phyloP scores from a whole-genome alignment of 2,113 vertebrate species.

The Tyto alba region DNA sequence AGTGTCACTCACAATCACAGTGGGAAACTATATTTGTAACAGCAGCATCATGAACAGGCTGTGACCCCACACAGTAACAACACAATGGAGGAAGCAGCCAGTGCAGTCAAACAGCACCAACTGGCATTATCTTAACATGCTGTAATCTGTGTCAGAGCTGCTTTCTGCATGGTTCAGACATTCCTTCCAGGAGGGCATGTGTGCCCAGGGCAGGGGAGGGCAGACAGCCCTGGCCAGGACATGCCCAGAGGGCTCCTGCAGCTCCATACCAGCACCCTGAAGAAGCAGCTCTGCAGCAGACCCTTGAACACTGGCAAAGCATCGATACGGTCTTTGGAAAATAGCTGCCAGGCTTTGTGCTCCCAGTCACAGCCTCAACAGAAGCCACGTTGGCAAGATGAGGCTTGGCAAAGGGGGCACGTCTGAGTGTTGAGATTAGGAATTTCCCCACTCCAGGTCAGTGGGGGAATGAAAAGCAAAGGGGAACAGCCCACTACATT shows the following conservation, averaged over 20 bases:
- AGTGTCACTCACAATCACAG: not conserved
- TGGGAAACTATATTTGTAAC: not conserved
- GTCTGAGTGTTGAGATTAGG: not conserved
- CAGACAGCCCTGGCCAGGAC: not conserved
- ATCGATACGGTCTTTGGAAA: not conserved
- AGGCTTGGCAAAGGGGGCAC: not conserved
- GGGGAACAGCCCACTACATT: not conserved
- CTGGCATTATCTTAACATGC: not conserved
- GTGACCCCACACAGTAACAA: not conserved
- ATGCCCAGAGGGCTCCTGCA: not conserved
- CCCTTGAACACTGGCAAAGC: not conserved
- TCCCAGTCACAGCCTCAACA: not conserved
- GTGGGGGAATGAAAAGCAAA: not conserved
- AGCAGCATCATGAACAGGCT: not conserved
- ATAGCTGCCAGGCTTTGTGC: not conserved
- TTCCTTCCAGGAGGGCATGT: not conserved
- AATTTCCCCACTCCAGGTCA: not conserved
- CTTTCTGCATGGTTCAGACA: not conserved
- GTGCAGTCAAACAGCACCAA: not conserved
- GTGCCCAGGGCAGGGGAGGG: rapidly evolving
- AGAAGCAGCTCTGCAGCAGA: not conserved
- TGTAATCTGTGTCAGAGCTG: not conserved
- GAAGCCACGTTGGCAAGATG: not conserved
- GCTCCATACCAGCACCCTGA: not conserved
- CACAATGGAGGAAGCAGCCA: not conserved